Evolutionary conservation across 64 coral and sea anemone genomes (phyloP), one percentile per base, ranked within the genome.

Genomic region (Dendronephthya gigantea): DNA sequence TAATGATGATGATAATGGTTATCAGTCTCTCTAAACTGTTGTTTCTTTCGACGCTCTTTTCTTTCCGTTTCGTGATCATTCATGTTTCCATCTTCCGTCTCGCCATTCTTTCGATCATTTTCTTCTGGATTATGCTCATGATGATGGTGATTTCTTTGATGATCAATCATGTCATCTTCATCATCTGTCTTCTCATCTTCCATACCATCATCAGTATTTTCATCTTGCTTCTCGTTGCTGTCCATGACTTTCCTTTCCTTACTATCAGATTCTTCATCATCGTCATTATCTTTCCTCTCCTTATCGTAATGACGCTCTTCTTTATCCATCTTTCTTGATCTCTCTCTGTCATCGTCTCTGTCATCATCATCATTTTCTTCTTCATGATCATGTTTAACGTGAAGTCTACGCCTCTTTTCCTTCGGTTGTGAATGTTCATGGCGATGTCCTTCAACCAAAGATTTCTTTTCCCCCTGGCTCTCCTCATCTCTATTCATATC

Each of bases 91-190:
- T 62, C 25, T 5, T 62, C 32, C 17, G 0, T 79, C 25, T 34
- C 1, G 0, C 28, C 29, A 36, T 13, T 79, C 3, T 33, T 34
- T 33, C 0, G 19, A 16, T 79, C 72, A 39, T 35, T 34, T 79
- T 35, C 30, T 0, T 39, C 29, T 79, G 16, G 7, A 29, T 34
- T 12, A 28, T 79, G 30, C 19, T 79, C 25, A 79, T 79, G 13
- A 33, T 79, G 7, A 29, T 79, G 19, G 30, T 79, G 2, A 39
- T 35, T 0, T 9, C 37, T 13, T 6, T 66, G 58, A 66, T 66
- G 19, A 66, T 66, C 58, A 66, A 33, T 36, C 72, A 79, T 87
- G 28, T 15, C 79, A 83, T 68, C 70, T 69, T 87, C 83, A 45
- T 29, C 39, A 34, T 1, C 55, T 69, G 68, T 86, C 91, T 1